Evolutionary conservation across 2,888 invertebrate species (phyloP), one percentile per base, ranked within the genome.

Genomic region (Drosophila lutescens): DNA sequence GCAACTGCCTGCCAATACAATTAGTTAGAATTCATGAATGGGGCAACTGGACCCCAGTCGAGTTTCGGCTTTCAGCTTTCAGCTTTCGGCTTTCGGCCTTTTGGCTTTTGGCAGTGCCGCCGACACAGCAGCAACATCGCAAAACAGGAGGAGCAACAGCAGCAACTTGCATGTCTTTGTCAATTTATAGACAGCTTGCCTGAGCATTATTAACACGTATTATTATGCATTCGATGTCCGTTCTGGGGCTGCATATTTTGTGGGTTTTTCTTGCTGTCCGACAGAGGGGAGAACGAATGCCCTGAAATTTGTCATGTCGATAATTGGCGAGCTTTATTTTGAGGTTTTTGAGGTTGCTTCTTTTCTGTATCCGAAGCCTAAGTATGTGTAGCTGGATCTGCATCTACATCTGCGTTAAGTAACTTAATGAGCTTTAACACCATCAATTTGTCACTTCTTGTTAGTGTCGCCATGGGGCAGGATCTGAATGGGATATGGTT

Each of bases 371-470:
- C 50, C 46, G 41, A 23, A 30, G 76, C 23, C 56, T 55, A 55
- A 61, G 74, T 61, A 50, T 50, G 65, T 57, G 56, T 44, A 50
- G 44, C 26, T 50, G 36, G 17, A 46, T 30, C n/a, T 63, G 67
- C 36, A 58, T 41, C 36, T 50, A 62, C 30, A 65, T 70, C 67
- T 70, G 70, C 56, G 76, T 74, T 81, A 85, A 87, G 78, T 76
- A 85, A 88, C 73, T 85, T 89, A 90, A 91, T 91, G 86, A 90
- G 84, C 86, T 79, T 90, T 90, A 90, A 90, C 89, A 90, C 89
- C 90, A 89, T 84, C 89, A 89, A 90, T 90, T 91, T 90, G 90
- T 91, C 90, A 90, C 78, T 86, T 86, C 90, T 89, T 83, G 89
- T 90, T 91, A 90, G 88, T 79, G 80, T 86, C 78, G 74, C 80